Conservation (phyloP, 2,888 invertebrate species). For the Drosophila eohydei region DNA sequence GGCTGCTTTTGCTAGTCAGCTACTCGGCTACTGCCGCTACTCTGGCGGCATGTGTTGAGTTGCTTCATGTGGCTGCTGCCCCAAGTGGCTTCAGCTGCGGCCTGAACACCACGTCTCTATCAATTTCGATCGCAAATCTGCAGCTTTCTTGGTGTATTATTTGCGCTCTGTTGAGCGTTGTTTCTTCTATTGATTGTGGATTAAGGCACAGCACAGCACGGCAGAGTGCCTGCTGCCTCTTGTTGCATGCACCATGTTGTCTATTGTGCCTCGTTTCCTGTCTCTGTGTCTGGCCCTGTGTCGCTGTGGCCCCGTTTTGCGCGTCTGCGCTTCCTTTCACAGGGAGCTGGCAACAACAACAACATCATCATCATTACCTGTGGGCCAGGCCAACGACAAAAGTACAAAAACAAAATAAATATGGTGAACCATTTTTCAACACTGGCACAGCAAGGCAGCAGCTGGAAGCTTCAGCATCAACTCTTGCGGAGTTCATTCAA, state of each 20-base stretch:
- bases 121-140: constrained; percentile 60
- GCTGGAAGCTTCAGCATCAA: constrained; percentile 36
- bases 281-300: constrained; percentile 32
- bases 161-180: constrained; percentile 58
- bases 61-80: constrained; percentile 23
- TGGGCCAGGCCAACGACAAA: constrained; percentile 42
- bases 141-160: constrained; percentile 55
- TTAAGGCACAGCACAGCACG: constrained; percentile 50
- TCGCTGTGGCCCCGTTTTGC: constrained; percentile 57
- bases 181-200: constrained; percentile 70
- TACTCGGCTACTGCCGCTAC: constrained; percentile 29
- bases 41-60: constrained; percentile 63
- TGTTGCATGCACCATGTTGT: constrained; percentile 54
- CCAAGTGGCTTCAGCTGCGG: constrained; percentile 12
- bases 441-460: constrained; percentile 28
- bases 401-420: constrained; percentile 26
- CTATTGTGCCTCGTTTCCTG: constrained; percentile 76
- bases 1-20: constrained; percentile 24
- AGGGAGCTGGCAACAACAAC: constrained; percentile 66
- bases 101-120: constrained; percentile 50
- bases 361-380: constrained; percentile 65
- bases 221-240: constrained; percentile 51
- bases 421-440: constrained; percentile 58
- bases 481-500: constrained; percentile 69
- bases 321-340: constrained; percentile 68